These are phyloP conservation scores for Laodelphax striatellus DNA, from an alignment of 1,140 invertebrate genomes.

Conservation along the genomic window DNA sequence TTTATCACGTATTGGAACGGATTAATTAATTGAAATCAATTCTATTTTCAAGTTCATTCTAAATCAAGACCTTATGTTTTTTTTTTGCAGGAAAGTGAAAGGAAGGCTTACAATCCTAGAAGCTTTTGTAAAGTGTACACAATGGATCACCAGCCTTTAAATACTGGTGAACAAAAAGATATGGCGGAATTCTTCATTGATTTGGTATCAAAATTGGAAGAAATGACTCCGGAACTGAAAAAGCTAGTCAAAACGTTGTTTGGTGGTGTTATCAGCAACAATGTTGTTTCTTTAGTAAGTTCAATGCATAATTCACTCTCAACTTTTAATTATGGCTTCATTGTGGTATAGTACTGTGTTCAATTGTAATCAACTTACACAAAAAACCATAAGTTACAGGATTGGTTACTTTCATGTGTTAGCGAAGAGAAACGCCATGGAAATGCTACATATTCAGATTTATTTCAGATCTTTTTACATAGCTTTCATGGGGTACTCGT, in stretches of 20 bases:
- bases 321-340: conserved; percentile 11
- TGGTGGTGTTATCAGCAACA: conserved; percentile 86
- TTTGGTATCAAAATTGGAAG: conserved; percentile 88
- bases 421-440: too few relatives aligned
- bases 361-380: conserved; percentile 1
- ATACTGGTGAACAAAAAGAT: conserved; percentile 94
- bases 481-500: too few relatives aligned
- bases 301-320: background rate
- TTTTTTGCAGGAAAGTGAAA: conserved; percentile 72
- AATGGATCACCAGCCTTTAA: conserved; percentile 91
- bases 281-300: conserved; percentile 76
- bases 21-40: conserved; percentile 8
- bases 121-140: conserved; percentile 94
- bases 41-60: too few relatives aligned
- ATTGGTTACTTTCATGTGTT: too few relatives aligned
- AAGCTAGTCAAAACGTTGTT: conserved; percentile 83
- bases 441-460: too few relatives aligned
- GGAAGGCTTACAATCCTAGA: conserved; percentile 88
- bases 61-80: too few relatives aligned
- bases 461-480: too few relatives aligned
- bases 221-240: conserved; percentile 87
- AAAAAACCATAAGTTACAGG: too few relatives aligned
- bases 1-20: too few relatives aligned
- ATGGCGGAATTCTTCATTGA: conserved; percentile 98
- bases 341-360: background rate